Evolutionary conservation across 2,797 vertebrate genomes (phyloP).

Genomic region (Smutsia temminckii): DNA sequence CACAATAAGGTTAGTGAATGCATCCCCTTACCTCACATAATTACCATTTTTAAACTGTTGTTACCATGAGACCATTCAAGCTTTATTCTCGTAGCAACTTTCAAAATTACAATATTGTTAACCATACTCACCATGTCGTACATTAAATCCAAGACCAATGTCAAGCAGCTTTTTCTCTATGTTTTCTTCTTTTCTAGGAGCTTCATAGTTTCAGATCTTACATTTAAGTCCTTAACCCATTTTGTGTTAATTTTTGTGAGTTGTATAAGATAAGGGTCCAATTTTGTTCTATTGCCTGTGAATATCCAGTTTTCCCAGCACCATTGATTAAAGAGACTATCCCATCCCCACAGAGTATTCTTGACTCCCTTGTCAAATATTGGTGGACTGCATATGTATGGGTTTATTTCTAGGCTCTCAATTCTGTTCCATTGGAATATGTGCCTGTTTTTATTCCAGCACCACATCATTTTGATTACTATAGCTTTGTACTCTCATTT

Average conservation of each 20-base stretch:
- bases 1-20: neutral
- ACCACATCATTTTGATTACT: neutral
- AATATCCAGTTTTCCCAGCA: neutral
- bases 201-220: neutral
- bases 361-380: neutral
- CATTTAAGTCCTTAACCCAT: neutral
- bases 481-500: neutral
- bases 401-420: neutral
- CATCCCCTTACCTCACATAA: neutral
- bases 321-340: neutral
- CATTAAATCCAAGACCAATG: neutral
- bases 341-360: neutral
- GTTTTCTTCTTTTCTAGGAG: neutral
- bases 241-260: neutral
- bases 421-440: neutral
- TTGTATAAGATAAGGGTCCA: neutral
- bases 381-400: neutral
- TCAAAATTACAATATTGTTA: neutral
- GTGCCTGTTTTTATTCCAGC: neutral
- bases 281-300: neutral
- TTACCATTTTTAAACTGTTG: neutral
- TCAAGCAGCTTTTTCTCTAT: neutral
- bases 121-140: neutral
- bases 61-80: neutral
- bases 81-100: neutral